phyloP scores from a whole-genome alignment of 2,888 invertebrate species.

The Epiblema foenella region DNA sequence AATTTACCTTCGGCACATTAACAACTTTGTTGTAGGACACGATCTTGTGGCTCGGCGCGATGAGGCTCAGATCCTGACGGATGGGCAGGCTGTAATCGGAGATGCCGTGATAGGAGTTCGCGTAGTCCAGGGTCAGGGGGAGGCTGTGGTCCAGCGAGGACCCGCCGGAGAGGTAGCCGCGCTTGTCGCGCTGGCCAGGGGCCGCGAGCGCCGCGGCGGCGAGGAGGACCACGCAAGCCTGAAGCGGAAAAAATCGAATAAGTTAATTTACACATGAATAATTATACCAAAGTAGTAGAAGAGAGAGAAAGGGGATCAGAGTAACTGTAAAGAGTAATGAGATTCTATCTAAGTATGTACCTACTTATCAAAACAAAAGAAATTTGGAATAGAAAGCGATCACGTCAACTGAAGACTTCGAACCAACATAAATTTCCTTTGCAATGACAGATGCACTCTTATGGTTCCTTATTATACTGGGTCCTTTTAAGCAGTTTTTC shows the following conservation, averaged over 20 bases:
- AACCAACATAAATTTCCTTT: no score
- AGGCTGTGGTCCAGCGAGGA: slow-evolving; percentile 23
- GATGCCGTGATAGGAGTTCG: slow-evolving; percentile 37
- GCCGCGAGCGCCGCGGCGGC: slow-evolving; percentile 54
- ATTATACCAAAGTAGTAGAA: not conserved
- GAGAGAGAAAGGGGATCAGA: no score
- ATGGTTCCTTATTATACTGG: not conserved
- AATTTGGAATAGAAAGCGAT: no score
- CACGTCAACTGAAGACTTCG: no score
- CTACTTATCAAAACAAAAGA: no score
- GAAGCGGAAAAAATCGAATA: not conserved
- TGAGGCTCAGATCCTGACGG: slow-evolving; percentile 45
- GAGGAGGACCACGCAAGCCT: slow-evolving; percentile 57
- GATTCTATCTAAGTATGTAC: not conserved
- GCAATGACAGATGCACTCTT: no score
- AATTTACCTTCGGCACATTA: slow-evolving; percentile 61
- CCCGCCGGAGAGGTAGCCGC: slow-evolving; percentile 50
- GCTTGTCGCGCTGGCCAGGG: slow-evolving; percentile 59
- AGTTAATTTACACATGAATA: not conserved
- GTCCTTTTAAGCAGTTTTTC: not conserved
- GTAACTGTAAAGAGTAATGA: not conserved
- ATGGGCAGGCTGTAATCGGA: slow-evolving; percentile 36
- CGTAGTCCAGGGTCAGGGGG: slow-evolving; percentile 46
- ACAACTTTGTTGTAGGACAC: slow-evolving; percentile 61
- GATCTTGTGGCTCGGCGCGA: slow-evolving; percentile 53